Evolutionary conservation across 2,113 vertebrate genomes (phyloP).

Genomic region (Glaucomys volans): DNA sequence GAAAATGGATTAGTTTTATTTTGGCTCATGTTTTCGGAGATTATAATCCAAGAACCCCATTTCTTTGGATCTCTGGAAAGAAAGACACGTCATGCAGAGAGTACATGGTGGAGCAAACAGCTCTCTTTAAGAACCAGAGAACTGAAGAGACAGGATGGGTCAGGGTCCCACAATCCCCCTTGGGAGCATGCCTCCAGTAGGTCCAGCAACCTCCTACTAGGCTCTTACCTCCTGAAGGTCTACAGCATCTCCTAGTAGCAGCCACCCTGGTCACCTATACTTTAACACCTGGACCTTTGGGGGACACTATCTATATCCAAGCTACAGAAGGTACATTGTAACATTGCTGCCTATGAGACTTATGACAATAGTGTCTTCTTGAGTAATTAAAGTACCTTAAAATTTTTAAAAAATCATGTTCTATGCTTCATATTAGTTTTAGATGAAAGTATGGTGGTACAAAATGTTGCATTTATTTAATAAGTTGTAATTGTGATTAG

Average conservation of each 20-base stretch:
- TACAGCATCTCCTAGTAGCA: neutral
- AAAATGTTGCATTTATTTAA: conserved; percentile 34
- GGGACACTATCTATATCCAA: neutral
- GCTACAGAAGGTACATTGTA: neutral
- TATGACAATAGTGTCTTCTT: neutral
- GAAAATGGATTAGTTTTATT: neutral
- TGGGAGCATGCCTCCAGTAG: neutral
- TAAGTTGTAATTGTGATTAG: neutral
- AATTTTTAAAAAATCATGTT: neutral
- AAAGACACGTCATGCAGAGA: neutral
- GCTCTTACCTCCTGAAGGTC: neutral
- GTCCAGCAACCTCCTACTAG: neutral
- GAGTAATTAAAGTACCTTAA: conserved; percentile 49
- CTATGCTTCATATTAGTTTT: conserved; percentile 12
- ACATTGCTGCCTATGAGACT: neutral
- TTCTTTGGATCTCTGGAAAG: neutral
- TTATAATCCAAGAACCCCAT: neutral
- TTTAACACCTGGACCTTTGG: neutral
- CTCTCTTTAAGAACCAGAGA: neutral
- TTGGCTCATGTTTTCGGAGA: neutral
- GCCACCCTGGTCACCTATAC: neutral
- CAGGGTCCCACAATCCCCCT: neutral
- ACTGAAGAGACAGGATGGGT: neutral
- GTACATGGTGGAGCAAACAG: neutral
- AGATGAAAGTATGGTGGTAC: neutral